These are phyloP conservation scores for Ceriagrion tenellum DNA, from an alignment of 2,888 invertebrate species.

Conservation along the genomic window DNA sequence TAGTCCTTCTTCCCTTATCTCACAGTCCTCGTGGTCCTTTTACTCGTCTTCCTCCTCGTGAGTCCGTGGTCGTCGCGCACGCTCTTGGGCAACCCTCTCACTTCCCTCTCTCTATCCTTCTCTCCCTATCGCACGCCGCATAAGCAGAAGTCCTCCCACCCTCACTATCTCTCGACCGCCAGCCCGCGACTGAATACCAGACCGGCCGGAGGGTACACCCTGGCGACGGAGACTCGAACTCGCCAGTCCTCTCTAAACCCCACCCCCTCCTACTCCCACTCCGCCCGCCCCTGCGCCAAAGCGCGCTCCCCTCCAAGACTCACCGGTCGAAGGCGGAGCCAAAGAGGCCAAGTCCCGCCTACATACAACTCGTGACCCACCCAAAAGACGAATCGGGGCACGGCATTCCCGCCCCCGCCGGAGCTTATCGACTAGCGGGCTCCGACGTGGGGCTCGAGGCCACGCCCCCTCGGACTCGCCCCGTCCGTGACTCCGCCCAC, in stretches of 20 bases:
- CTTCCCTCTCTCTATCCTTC: background rate
- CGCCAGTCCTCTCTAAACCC: background rate
- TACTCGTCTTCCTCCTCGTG: background rate
- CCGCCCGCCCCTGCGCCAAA: background rate
- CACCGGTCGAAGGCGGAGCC: background rate
- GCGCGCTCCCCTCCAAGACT: slow-evolving; percentile 24
- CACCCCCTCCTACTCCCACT: slow-evolving; percentile 23
- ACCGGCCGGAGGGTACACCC: slow-evolving; percentile 66
- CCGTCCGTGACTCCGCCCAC: slow-evolving; percentile 40
- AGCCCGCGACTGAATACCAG: slow-evolving; percentile 54
- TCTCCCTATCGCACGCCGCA: background rate
- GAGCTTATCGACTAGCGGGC: slow-evolving; percentile 45
- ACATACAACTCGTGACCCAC: background rate
- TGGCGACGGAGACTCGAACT: slow-evolving; percentile 65
- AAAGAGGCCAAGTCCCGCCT: background rate
- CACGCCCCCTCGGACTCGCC: slow-evolving; percentile 33
- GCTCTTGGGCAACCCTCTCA: background rate
- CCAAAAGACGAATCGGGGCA: background rate
- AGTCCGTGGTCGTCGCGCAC: background rate
- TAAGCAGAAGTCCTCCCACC: slow-evolving; percentile 26
- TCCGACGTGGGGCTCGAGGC: background rate
- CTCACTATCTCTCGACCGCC: slow-evolving; percentile 50
- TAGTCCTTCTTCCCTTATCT: slow-evolving; percentile 33
- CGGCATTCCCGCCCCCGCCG: background rate
- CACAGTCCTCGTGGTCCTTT: slow-evolving; percentile 56